Percentiles rank a stretch among this genome's conserved stretches.
These are phyloP conservation scores for Anthoscopus minutus DNA, from an alignment of 2,113 vertebrate genomes.

Conservation along the genomic window DNA sequence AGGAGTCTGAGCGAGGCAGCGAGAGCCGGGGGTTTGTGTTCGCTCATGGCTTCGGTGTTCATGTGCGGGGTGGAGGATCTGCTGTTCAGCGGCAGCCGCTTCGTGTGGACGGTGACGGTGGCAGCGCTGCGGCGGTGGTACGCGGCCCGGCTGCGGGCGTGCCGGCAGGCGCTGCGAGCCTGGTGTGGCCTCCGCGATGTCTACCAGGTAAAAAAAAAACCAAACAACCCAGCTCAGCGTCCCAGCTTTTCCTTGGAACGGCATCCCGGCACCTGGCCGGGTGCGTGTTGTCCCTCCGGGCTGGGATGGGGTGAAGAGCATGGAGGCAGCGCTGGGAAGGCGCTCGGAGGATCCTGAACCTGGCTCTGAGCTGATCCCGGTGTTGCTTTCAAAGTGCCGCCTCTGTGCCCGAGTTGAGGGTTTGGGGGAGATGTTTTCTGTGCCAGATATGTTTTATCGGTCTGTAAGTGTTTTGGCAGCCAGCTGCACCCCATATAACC, in stretches of 20 bases:
- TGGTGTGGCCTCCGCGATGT: conserved; percentile 86
- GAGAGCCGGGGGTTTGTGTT: neutral
- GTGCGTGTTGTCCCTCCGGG: neutral
- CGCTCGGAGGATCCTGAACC: rapidly evolving
- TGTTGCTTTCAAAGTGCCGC: neutral
- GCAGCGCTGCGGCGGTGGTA: conserved; percentile 86
- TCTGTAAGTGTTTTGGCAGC: neutral
- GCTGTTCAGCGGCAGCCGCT: conserved; percentile 82
- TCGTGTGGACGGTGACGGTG: conserved; percentile 85
- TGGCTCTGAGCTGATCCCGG: rapidly evolving
- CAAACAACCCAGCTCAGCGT: rapidly evolving
- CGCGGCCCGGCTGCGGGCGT: conserved; percentile 78
- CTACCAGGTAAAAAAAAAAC: conserved; percentile 82
- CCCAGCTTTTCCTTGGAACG: neutral
- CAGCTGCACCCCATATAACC: rapidly evolving
- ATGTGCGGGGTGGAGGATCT: conserved; percentile 87
- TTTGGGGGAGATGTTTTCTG: neutral
- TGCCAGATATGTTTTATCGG: neutral
- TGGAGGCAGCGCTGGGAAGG: neutral
- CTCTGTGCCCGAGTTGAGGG: neutral
- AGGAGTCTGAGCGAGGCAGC: neutral
- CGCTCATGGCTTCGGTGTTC: conserved; percentile 81
- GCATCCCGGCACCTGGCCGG: neutral
- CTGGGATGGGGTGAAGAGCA: neutral
- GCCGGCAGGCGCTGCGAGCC: conserved; percentile 81